Conservation (phyloP, 2,113 vertebrate species). For the Trinectes maculatus region DNA sequence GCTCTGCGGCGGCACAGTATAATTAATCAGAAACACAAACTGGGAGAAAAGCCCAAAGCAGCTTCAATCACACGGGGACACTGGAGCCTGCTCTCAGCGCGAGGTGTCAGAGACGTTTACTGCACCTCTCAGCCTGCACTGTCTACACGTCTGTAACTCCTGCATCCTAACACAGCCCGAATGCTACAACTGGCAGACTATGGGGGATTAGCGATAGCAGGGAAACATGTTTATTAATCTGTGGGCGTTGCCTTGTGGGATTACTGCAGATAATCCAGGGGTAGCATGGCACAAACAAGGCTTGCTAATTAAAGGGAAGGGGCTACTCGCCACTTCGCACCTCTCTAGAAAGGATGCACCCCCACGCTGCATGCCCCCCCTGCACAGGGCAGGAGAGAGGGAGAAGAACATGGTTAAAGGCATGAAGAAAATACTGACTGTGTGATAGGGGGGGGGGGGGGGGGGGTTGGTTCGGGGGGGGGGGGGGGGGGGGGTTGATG, state of each 20-base stretch:
- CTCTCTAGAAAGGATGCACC: constrained; percentile 82
- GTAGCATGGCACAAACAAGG: constrained; percentile 77
- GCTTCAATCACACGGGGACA: constrained; percentile 57
- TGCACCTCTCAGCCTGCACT: constrained; percentile 24
- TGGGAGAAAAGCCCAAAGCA: constrained; percentile 57
- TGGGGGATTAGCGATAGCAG: constrained; percentile 66
- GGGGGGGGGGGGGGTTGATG: constrained; percentile 5
- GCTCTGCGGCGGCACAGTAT: constrained; percentile 54
- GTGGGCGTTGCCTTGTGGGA: constrained; percentile 54
- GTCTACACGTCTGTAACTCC: constrained; percentile 22
- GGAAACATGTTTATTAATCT: constrained; percentile 65
- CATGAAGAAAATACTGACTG: constrained; percentile 24
- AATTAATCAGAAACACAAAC: constrained; percentile 70
- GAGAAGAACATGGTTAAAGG: constrained; percentile 40
- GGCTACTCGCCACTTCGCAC: constrained; percentile 86
- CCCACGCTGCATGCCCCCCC: constrained; percentile 79
- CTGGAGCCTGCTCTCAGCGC: constrained; percentile 41
- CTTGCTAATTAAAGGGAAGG: constrained; percentile 69
- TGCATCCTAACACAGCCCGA: constrained; percentile 37
- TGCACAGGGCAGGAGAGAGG: constrained; percentile 56
- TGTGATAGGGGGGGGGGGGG: constrained; percentile 4
- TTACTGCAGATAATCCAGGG: constrained; percentile 79
- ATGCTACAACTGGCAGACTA: constrained; percentile 59
- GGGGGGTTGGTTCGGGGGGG: too few relatives aligned
- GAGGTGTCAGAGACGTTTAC: constrained; percentile 21